phyloP scores from a whole-genome alignment of 2,797 vertebrate species.

The Muscicapa striata region DNA sequence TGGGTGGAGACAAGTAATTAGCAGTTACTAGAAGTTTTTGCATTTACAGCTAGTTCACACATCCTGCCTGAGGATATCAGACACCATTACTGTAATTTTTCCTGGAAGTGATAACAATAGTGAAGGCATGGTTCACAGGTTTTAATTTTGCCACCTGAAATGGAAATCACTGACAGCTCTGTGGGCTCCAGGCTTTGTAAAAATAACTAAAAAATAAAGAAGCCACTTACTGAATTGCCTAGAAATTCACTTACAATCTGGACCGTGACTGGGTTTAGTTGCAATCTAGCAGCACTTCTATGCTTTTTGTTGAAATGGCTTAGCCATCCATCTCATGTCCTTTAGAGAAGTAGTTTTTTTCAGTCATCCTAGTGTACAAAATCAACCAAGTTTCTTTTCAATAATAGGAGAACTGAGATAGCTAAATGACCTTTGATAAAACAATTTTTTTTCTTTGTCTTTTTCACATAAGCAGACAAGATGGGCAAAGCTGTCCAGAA shows the following conservation, averaged over 20 bases:
- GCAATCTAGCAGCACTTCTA: background rate
- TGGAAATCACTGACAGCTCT: background rate
- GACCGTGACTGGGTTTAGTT: background rate
- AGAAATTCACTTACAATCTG: background rate
- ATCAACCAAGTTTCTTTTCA: background rate
- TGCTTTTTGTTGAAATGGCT: background rate
- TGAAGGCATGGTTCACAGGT: background rate
- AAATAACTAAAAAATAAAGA: background rate
- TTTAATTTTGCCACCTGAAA: background rate
- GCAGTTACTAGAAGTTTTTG: background rate
- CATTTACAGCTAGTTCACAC: background rate
- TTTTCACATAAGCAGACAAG: background rate
- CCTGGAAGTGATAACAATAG: background rate
- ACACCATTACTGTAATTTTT: background rate
- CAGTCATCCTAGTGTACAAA: background rate
- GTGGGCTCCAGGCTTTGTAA: background rate
- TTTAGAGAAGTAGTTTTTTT: background rate
- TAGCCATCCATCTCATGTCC: background rate
- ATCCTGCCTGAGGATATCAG: background rate
- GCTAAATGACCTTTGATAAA: background rate
- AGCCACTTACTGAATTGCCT: background rate
- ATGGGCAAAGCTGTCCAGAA: background rate
- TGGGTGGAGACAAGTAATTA: background rate
- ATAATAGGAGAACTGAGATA: background rate
- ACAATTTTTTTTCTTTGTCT: background rate